Evolutionary conservation across 2,797 vertebrate species (phyloP).

Genomic region (Valencia hispanica): DNA sequence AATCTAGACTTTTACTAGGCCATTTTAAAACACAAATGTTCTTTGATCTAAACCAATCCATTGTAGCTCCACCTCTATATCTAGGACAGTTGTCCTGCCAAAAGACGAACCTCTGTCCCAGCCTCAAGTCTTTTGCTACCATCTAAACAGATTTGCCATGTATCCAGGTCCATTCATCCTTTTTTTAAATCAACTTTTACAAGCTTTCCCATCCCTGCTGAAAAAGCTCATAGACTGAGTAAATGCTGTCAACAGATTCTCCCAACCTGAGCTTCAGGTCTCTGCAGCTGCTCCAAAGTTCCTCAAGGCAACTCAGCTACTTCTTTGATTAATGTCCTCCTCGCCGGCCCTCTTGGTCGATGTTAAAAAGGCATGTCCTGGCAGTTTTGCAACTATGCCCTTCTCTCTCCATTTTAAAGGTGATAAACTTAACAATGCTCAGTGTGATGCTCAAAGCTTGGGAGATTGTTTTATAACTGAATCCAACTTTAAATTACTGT

Average conservation of each 20-base stretch:
- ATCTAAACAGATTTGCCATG: neutral
- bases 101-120: neutral
- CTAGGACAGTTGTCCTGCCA: neutral
- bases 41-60: neutral
- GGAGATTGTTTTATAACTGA: neutral
- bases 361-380: neutral
- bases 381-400: neutral
- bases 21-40: neutral
- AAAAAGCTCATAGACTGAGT: no score
- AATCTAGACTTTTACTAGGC: neutral
- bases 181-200: neutral
- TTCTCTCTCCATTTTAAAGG: neutral
- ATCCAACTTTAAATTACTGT: neutral
- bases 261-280: neutral
- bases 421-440: neutral
- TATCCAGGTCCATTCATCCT: neutral
- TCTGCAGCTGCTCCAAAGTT: conserved; percentile 1
- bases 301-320: neutral
- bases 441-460: neutral
- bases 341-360: neutral
- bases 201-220: neutral
- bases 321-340: neutral
- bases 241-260: neutral
- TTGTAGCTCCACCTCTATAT: neutral
- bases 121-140: neutral